Base-by-base conservation (phyloP, 2,113 vertebrate genomes). In the Nematolebias whitei region DNA sequence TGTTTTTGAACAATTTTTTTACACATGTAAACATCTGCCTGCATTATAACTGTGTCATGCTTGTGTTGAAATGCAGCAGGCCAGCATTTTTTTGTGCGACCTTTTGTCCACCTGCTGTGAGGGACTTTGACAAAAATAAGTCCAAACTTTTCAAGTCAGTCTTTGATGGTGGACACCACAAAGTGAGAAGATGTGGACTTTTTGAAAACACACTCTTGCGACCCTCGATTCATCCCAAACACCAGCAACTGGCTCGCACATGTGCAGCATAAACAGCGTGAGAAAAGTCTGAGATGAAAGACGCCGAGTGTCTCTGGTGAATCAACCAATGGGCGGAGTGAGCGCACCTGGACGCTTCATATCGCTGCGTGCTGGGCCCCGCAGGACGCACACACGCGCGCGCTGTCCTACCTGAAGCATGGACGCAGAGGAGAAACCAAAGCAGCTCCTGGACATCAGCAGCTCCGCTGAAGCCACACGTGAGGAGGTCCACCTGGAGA, bases 321-420 rank as follows among this genome's bases (percentile, higher is more conserved):
- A n/a, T 19, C 38, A 53, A 43, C 63, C 50, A 49, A 20, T 74
- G 57, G 71, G 71, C 47, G 71, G 71, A 44, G 50, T 43, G 51
- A 24, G 11, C 32, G 71, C 80, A 89, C 89, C 87, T 88, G 85
- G 70, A 67, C 52, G 23, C 57, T 2, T 38, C 53, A 11, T 1
- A 20, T 12, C 62, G 12, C 54, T 51, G 35, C 39, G 44, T 48
- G 23, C 12, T 54, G n/a, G n/a, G 35, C 39, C 11, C 9, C n/a
- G 45, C 20, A 48, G 40, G 58, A 75, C 65, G 19, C 73, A 23
- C 23, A 4, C 4, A 15, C 47, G 16, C 53, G 50, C 0, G 48
- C 26, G 57, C n/a, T n/a, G 16, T 1, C 32, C n/a, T 12, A 63
- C 60, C 60, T 15, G 60, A 63, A 54, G 18, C 55, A 85, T 85